Base-by-base conservation (phyloP, 2,888 invertebrate species). In the Siphlonurus alternatus region DNA sequence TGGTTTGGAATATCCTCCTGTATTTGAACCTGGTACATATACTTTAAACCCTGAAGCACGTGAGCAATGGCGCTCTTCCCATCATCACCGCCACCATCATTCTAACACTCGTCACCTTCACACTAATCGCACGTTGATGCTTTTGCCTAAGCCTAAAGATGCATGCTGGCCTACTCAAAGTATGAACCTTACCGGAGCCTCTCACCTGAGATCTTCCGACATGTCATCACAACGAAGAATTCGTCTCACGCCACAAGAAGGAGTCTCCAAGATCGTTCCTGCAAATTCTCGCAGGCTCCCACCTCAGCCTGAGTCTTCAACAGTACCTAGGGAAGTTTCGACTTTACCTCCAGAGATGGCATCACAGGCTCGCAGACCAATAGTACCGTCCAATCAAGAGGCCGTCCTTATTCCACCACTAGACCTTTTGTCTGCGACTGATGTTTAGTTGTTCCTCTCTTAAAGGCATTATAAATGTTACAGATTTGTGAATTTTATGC, bases 1-100 rank as follows among this genome's bases (percentile, higher is more conserved):
- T 64, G 88, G 88, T 71, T 80, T 91, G 76, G 87, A 88, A 76
- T 90, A 89, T 74, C 91, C 91, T 61, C 90, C 91, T 61, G 87
- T 89, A 51, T 91, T 91, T 77, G 88, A 89, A 75, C 83, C 90
- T 0, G 91, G 89, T 76, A 88, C 87, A 0, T 91, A 91, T 76
- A 87, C 88, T 62, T 80, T 91, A 38, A 38, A 38, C 15, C 38
- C 38, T 15, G 38, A 38, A 15, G 22, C 23, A 20, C 22, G 60
- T 38, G 38, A 38, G 38, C 38, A 38, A 38, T 38, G 38, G 38
- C 38, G 38, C 38, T 38, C 38, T 10, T 10, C 38, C 5, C 38
- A 15, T 38, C 5, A 5, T 38, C 5, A 38, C 38, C 5, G 7
- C 5, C 38, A 15, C 15, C 5, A 5, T 38, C 5, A 38, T 15